phyloP scores from a whole-genome alignment of 2,797 vertebrate genomes.

The Scolopax bukidnonensis region DNA sequence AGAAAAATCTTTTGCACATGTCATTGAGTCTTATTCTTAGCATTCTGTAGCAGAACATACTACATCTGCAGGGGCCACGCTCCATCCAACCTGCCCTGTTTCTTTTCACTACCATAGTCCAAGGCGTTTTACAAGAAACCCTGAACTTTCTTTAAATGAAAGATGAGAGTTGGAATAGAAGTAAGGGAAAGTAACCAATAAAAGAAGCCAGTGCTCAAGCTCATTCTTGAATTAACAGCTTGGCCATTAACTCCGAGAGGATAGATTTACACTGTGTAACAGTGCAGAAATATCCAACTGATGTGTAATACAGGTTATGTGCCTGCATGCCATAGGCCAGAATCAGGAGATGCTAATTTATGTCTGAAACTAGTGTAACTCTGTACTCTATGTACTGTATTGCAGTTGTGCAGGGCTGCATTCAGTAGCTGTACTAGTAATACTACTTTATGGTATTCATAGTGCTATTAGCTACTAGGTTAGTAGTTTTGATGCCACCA shows the following conservation, averaged over 20 bases:
- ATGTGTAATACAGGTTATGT: background rate
- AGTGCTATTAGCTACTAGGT: background rate
- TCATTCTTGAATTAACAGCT: background rate
- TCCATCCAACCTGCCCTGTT: background rate
- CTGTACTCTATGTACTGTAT: background rate
- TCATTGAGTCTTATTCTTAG: background rate
- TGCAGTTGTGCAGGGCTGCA: background rate
- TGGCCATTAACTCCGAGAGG: background rate
- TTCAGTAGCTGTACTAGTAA: background rate
- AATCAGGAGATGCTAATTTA: background rate
- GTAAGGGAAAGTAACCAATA: background rate
- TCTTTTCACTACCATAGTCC: background rate
- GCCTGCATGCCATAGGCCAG: background rate
- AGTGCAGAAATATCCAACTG: background rate
- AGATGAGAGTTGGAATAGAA: background rate
- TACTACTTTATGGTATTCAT: background rate
- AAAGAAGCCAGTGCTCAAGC: background rate
- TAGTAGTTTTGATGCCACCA: background rate
- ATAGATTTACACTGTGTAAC: background rate
- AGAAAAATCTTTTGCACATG: background rate
- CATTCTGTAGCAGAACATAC: background rate
- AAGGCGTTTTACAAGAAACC: background rate
- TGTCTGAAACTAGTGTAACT: background rate
- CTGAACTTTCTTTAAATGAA: background rate
- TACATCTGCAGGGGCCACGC: background rate